Conservation (phyloP, 2,888 invertebrate species). For the Caenorhabditis zanzibari region DNA sequence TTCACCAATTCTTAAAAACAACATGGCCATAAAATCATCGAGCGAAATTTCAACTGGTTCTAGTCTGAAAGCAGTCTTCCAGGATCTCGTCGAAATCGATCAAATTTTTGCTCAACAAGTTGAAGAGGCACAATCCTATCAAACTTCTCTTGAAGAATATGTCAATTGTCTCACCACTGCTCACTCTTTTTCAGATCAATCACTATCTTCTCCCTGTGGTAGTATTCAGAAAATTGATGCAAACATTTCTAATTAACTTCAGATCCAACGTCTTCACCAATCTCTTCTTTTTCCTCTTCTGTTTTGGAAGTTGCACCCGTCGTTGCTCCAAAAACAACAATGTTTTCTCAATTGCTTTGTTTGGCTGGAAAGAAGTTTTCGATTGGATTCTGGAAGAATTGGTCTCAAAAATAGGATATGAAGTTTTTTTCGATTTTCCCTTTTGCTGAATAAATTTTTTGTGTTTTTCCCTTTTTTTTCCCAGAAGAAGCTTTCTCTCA, state of each 20-base stretch:
- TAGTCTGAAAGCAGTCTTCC: conserved; percentile 53
- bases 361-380: conserved; percentile 46
- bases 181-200: conserved; percentile 39
- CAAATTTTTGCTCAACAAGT: conserved; percentile 52
- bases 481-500: background rate
- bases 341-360: conserved; percentile 41
- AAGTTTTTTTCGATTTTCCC: background rate
- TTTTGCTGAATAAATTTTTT: conserved; percentile 9
- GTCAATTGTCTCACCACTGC: conserved; percentile 50
- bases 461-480: background rate
- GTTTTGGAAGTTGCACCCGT: background rate
- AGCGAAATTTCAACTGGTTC: conserved; percentile 38
- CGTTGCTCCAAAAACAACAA: conserved; percentile 3
- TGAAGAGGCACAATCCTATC: conserved; percentile 33
- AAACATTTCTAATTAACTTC: background rate
- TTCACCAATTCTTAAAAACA: conserved; percentile 37
- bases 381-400: conserved; percentile 48
- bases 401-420: conserved; percentile 38
- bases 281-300: background rate
- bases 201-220: conserved; percentile 16
- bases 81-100: conserved; percentile 60
- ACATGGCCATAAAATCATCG: conserved; percentile 17
- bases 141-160: conserved; percentile 26
- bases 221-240: background rate
- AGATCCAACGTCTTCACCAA: background rate